Conservation (phyloP, 1,140 invertebrate species). For the Conus ventricosus region DNA sequence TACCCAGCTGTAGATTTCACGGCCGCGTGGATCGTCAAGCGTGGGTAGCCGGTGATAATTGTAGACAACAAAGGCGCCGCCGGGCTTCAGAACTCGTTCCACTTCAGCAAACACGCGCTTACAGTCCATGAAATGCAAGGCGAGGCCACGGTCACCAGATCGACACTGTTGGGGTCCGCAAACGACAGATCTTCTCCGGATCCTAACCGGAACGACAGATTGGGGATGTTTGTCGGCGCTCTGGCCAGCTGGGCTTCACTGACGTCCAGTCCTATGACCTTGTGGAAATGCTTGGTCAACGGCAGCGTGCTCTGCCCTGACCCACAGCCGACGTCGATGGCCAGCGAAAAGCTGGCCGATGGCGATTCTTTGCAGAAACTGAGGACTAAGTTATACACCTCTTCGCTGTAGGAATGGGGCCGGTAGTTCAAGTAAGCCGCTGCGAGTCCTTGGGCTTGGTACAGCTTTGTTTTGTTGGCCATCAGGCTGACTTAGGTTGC, state of each 20-base stretch:
- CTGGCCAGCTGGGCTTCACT: constrained; percentile 56
- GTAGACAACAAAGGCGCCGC: constrained; percentile 74
- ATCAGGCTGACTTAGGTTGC: too few relatives aligned
- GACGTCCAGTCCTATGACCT: constrained; percentile 63
- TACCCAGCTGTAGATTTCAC: not conserved
- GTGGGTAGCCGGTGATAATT: constrained; percentile 59
- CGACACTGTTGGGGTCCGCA: constrained; percentile 61
- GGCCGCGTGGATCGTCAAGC: not conserved
- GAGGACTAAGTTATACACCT: constrained; percentile 64
- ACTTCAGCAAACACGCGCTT: constrained; percentile 75
- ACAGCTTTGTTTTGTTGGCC: too few relatives aligned
- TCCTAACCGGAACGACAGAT: constrained; percentile 60
- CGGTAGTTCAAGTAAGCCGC: constrained; percentile 68
- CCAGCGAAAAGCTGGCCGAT: constrained; percentile 35
- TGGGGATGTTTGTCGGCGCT: constrained; percentile 38
- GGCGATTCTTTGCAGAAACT: constrained; percentile 66
- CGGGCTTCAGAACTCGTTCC: constrained; percentile 68
- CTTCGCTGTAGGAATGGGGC: constrained; percentile 58
- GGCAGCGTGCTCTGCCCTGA: constrained; percentile 75
- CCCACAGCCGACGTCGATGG: constrained; percentile 76
- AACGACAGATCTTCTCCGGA: constrained; percentile 70
- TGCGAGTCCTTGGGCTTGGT: too few relatives aligned
- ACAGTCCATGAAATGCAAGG: constrained; percentile 77
- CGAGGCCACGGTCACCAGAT: constrained; percentile 73
- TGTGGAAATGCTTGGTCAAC: constrained; percentile 71